Conservation (phyloP, 2,113 vertebrate species). For the Amia ocellicauda region DNA sequence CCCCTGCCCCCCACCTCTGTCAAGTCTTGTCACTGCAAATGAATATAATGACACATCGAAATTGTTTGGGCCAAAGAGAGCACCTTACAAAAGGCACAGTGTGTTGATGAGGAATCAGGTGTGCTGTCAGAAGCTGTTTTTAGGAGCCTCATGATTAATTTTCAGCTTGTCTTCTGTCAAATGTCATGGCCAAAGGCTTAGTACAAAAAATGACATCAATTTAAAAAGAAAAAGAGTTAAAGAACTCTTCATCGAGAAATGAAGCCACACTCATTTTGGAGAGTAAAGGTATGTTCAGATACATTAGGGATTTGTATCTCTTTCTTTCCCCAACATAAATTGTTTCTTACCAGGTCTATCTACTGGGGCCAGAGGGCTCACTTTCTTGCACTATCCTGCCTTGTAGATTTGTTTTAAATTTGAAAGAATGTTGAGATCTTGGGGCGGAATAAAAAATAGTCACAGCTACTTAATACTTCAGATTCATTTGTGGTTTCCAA, state of each 20-base stretch:
- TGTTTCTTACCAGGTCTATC: no score
- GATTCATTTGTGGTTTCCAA: no score
- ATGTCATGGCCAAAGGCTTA: conserved; percentile 4
- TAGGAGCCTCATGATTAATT: conserved; percentile 1
- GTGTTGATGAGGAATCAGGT: background rate
- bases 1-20: no score
- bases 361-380: background rate
- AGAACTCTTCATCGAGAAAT: background rate
- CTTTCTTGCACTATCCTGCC: background rate
- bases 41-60: background rate
- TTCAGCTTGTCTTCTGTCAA: conserved; percentile 8
- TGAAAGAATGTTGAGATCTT: no score
- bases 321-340: no score
- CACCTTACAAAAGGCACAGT: background rate
- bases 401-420: no score
- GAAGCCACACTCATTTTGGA: no score
- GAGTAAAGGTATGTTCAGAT: no score
- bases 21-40: background rate
- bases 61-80: background rate
- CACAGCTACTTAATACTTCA: no score
- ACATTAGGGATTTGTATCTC: no score
- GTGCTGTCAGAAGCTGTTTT: background rate
- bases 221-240: background rate
- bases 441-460: no score
- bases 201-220: background rate